phyloP scores from a whole-genome alignment of 1,140 invertebrate genomes.

The Danaus melanippus region DNA sequence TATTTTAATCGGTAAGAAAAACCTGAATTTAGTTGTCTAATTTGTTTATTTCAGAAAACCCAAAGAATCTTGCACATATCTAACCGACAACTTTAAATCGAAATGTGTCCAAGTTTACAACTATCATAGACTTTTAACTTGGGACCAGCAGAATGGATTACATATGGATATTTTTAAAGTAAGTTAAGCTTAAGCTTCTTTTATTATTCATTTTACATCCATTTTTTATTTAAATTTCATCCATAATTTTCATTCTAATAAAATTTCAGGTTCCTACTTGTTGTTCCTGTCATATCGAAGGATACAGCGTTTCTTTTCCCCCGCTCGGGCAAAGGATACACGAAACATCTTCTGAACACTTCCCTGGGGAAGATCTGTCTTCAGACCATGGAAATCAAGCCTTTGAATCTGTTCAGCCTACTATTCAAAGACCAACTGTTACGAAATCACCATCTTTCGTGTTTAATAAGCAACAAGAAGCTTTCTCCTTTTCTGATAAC shows the following conservation, averaged over 20 bases:
- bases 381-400: conserved; percentile 58
- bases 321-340: conserved; percentile 62
- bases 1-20: too few relatives aligned
- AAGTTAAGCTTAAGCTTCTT: conserved; percentile 11
- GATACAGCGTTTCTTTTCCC: conserved; percentile 78
- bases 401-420: conserved; percentile 58
- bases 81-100: conserved; percentile 85
- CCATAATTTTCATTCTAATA: conserved; percentile 1
- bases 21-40: too few relatives aligned
- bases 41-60: conserved; percentile 75
- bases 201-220: neutral
- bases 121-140: conserved; percentile 88
- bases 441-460: conserved; percentile 41
- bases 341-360: conserved; percentile 63
- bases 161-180: conserved; percentile 92
- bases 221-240: neutral
- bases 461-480: conserved; percentile 45
- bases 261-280: conserved; percentile 80
- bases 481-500: conserved; percentile 44
- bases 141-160: conserved; percentile 85
- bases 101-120: conserved; percentile 89
- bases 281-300: conserved; percentile 87
- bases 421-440: conserved; percentile 45
- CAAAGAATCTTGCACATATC: conserved; percentile 82
- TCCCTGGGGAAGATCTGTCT: conserved; percentile 65